Evolutionary conservation across 30 jellyfish, hydroid and myxozoan genomes (phyloP).

Genomic region (Pelagia noctiluca): DNA sequence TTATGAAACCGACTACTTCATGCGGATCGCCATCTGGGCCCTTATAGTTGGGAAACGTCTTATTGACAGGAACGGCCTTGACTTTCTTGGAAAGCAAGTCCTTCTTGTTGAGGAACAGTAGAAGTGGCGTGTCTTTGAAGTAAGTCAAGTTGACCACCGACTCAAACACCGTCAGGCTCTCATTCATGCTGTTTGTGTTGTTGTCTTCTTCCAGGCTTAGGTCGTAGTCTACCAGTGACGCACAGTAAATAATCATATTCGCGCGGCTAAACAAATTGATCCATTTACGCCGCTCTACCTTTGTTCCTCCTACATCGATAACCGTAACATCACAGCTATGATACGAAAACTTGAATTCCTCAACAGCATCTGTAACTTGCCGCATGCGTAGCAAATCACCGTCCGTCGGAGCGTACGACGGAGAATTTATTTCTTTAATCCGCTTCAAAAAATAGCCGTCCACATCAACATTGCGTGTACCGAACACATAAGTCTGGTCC

Average conservation of each 20-base stretch:
- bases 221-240: slow-evolving; percentile 54
- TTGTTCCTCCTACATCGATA: slow-evolving; percentile 43
- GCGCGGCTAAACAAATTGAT: slow-evolving; percentile 57
- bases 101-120: slow-evolving; percentile 52
- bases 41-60: slow-evolving; percentile 42
- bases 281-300: slow-evolving; percentile 63
- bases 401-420: slow-evolving; percentile 52
- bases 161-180: slow-evolving; percentile 49
- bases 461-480: slow-evolving; percentile 44
- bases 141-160: slow-evolving; percentile 58
- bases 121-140: slow-evolving; percentile 58
- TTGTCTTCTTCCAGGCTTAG: slow-evolving; percentile 44
- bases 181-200: slow-evolving; percentile 55
- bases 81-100: slow-evolving; percentile 54
- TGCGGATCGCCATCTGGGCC: slow-evolving; percentile 53
- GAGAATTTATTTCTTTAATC: slow-evolving; percentile 28
- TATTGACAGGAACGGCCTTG: slow-evolving; percentile 37
- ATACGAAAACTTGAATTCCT: slow-evolving; percentile 53
- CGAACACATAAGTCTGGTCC: slow-evolving; percentile 35
- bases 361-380: slow-evolving; percentile 39
- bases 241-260: slow-evolving; percentile 52
- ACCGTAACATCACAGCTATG: slow-evolving; percentile 39
- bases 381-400: slow-evolving; percentile 59
- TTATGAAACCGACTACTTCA: slow-evolving; percentile 33
- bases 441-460: slow-evolving; percentile 58